These are phyloP conservation scores for Tridacna gigas DNA, from an alignment of 2,888 invertebrate species.

Conservation along the genomic window DNA sequence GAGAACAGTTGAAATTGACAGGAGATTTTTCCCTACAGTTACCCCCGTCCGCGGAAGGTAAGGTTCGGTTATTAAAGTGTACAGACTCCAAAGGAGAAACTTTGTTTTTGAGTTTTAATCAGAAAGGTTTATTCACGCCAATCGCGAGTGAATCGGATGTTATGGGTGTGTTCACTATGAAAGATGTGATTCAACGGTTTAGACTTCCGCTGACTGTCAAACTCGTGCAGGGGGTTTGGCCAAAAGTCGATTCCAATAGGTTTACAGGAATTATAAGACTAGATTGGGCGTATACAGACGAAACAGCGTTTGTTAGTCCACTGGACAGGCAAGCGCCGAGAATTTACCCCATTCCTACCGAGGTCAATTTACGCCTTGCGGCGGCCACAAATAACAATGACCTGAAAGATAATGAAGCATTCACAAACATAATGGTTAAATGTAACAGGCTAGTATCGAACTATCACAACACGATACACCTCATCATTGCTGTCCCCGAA, in stretches of 20 bases:
- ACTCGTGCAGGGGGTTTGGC: conserved; percentile 95
- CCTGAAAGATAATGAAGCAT: conserved; percentile 72
- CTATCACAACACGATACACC: conserved; percentile 83
- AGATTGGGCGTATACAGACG: conserved; percentile 81
- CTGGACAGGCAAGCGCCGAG: conserved; percentile 82
- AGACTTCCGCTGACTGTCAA: conserved; percentile 96
- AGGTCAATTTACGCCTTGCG: conserved; percentile 92
- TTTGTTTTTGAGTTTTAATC: conserved; percentile 93
- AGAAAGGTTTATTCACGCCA: conserved; percentile 95
- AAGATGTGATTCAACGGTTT: conserved; percentile 92
- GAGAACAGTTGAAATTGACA: conserved; percentile 82
- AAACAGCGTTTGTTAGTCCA: conserved; percentile 82
- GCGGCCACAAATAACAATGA: conserved; percentile 86
- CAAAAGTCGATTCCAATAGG: conserved; percentile 86
- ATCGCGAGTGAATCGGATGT: conserved; percentile 97
- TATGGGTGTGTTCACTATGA: conserved; percentile 96
- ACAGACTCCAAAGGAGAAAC: conserved; percentile 93
- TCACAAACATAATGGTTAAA: conserved; percentile 70
- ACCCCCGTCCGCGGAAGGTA: conserved; percentile 66
- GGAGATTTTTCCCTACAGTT: conserved; percentile 75
- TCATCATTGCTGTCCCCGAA: conserved; percentile 80
- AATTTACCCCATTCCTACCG: conserved; percentile 93
- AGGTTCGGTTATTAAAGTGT: conserved; percentile 91
- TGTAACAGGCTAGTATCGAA: conserved; percentile 81
- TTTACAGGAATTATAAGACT: conserved; percentile 82